phyloP scores from a whole-genome alignment of 2,888 invertebrate species.

The Cenopis cana region DNA sequence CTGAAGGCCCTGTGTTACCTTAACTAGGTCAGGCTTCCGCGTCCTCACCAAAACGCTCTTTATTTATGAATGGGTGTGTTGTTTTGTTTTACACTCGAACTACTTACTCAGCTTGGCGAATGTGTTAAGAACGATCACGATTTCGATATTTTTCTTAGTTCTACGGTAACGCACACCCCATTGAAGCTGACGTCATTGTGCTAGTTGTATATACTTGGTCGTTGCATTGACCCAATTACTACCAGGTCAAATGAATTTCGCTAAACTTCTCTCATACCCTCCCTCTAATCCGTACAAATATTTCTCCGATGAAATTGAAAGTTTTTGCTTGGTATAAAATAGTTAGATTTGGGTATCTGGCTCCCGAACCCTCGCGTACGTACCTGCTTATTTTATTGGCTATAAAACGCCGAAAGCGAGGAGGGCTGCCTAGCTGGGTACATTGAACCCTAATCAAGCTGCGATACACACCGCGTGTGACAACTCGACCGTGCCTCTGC shows the following conservation, averaged over 20 bases:
- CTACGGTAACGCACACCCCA: slow-evolving; percentile 9
- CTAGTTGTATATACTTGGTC: slow-evolving; percentile 38
- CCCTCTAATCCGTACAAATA: slow-evolving; percentile 8
- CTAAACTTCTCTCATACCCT: slow-evolving; percentile 7
- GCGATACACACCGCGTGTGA: slow-evolving; percentile 41
- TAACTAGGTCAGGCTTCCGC: slow-evolving; percentile 80
- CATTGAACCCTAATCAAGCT: slow-evolving; percentile 48
- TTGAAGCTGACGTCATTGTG: slow-evolving; percentile 40
- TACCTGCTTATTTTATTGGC: slow-evolving; percentile 48
- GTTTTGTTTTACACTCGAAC: slow-evolving; percentile 54
- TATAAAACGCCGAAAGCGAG: slow-evolving; percentile 48
- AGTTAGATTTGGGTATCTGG: slow-evolving; percentile 19
- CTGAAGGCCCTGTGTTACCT: slow-evolving; percentile 50
- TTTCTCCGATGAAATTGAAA: slow-evolving; percentile 9
- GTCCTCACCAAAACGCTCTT: slow-evolving; percentile 72
- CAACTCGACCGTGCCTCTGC: slow-evolving; percentile 38
- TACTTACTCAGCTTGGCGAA: slow-evolving; percentile 24
- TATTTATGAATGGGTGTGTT: slow-evolving; percentile 73
- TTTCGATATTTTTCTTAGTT: slow-evolving; percentile 16
- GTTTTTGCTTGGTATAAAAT: slow-evolving; percentile 22
- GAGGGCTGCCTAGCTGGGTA: slow-evolving; percentile 47
- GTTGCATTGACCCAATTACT: slow-evolving; percentile 45
- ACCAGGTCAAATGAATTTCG: slow-evolving; percentile 28
- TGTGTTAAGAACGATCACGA: slow-evolving; percentile 12
- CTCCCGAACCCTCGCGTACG: slow-evolving; percentile 41